Evolutionary conservation across 2,888 invertebrate species (phyloP).

Genomic region (Dryomyza anilis): DNA sequence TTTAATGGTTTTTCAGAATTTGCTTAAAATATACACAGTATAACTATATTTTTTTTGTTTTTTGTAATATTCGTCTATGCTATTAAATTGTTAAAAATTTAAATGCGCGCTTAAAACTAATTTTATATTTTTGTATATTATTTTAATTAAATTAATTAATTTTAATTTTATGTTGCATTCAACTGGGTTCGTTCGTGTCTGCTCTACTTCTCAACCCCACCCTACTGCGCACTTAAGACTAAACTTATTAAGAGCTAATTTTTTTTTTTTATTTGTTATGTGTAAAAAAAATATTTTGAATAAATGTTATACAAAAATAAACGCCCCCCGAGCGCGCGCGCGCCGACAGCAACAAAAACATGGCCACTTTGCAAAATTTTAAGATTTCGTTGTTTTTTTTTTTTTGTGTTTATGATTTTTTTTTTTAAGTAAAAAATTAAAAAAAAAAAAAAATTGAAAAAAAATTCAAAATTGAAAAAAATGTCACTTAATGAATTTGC

Average conservation of each 20-base stretch:
- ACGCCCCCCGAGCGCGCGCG: background rate
- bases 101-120: background rate
- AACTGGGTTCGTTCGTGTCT: background rate
- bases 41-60: background rate
- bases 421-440: too few species aligned
- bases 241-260: background rate
- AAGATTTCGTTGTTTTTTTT: slow-evolving; percentile 16
- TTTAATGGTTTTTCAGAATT: background rate
- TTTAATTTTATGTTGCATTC: background rate
- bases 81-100: background rate
- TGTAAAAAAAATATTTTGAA: background rate
- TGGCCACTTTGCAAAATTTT: slow-evolving; percentile 22
- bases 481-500: background rate
- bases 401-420: slow-evolving; percentile 14
- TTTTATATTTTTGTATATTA: background rate
- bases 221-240: too few species aligned
- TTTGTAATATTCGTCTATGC: background rate
- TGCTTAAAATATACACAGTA: background rate
- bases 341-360: slow-evolving; percentile 17
- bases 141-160: background rate
- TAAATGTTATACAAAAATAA: slow-evolving; percentile 9
- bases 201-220: too few species aligned
- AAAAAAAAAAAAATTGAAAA: too few species aligned
- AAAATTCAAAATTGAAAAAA: too few species aligned
- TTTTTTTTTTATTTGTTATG: background rate